Conservation (phyloP, 2,113 vertebrate genomes). For the Seriola aureovittata region DNA sequence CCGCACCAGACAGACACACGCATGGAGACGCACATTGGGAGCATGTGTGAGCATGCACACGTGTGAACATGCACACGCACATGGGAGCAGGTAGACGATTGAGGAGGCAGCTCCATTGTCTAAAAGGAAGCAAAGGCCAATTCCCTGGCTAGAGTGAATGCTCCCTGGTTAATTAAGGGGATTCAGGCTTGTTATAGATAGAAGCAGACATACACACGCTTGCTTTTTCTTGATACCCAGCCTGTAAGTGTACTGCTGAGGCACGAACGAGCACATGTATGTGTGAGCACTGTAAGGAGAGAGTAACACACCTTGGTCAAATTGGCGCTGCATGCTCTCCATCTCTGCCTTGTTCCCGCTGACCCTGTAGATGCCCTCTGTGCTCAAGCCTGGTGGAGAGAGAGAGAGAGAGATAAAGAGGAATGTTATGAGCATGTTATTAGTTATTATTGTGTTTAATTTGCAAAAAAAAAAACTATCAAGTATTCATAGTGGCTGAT, state of each 20-base stretch:
- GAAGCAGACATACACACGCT: background rate
- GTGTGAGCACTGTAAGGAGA: background rate
- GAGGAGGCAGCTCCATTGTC: slow-evolving; percentile 45
- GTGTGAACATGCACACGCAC: slow-evolving; percentile 27
- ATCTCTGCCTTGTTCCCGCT: slow-evolving; percentile 98
- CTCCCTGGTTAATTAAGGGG: slow-evolving; percentile 60
- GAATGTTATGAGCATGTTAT: slow-evolving; percentile 26
- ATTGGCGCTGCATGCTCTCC: slow-evolving; percentile 95
- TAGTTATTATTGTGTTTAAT: slow-evolving; percentile 10
- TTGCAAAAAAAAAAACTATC: slow-evolving; percentile 6
- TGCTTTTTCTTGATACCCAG: slow-evolving; percentile 15
- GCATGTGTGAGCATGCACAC: slow-evolving; percentile 34
- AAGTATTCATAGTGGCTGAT: slow-evolving; percentile 16
- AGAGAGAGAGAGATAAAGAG: slow-evolving; percentile 13
- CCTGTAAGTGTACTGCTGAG: background rate
- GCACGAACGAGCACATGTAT: background rate
- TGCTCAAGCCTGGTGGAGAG: slow-evolving; percentile 87
- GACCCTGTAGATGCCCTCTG: slow-evolving; percentile 96
- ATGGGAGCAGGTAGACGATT: slow-evolving; percentile 50
- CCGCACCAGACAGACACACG: slow-evolving; percentile 60
- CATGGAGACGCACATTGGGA: slow-evolving; percentile 39
- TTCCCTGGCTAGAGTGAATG: slow-evolving; percentile 59
- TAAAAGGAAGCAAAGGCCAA: slow-evolving; percentile 56
- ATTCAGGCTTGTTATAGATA: slow-evolving; percentile 48
- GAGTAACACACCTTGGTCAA: slow-evolving; percentile 90